Evolutionary conservation across 1,140 invertebrate species (phyloP), one percentile per base, ranked within the genome.

Genomic region (Cephus cinctus): DNA sequence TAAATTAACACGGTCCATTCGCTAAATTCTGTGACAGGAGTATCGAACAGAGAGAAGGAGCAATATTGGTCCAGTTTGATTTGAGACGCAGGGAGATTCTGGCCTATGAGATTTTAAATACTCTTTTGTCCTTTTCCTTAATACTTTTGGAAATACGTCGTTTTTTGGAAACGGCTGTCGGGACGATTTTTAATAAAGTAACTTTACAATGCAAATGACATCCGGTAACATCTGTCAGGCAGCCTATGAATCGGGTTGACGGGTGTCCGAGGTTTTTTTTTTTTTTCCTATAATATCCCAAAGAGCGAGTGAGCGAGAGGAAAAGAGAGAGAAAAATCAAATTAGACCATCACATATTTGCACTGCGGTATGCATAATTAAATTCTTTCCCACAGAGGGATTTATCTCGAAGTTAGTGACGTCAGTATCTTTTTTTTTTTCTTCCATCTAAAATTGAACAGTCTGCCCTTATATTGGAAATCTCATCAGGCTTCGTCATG

Each of bases 201-300:
- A 40, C 57, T 65, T 69, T 69, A 62, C 57, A 69, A 68, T 72
- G 62, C 66, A 72, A 69, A 72, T 60, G 46, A 54, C 39, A 30
- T 19, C 2, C 3, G 50, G 63, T 19, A 69, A 59, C 65, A 70
- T 63, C 66, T 69, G 65, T 50, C 41, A 43, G 43, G 12, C 43
- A 43, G 52, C 56, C 59, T 55, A 65, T 65, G 61, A 64, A 64
- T 64, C 43, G 40, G 51, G 39, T 36, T 5, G 50, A 40, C 39
- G 31, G 38, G 34, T 49, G 41, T 19, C 32, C 46, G 19, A 46
- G 8, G 4, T 18, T 36, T 18, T 27, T 27, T 27, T 15, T 8
- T 36, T 50, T 40, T 52, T 11, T 40, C 31, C 34, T 19, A 8
- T n/a, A 12, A 11, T 11, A 2, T 41, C 14, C 12, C n/a, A 25